phyloP scores from a whole-genome alignment of 2,888 invertebrate genomes.

The Dryadula phaetusa region DNA sequence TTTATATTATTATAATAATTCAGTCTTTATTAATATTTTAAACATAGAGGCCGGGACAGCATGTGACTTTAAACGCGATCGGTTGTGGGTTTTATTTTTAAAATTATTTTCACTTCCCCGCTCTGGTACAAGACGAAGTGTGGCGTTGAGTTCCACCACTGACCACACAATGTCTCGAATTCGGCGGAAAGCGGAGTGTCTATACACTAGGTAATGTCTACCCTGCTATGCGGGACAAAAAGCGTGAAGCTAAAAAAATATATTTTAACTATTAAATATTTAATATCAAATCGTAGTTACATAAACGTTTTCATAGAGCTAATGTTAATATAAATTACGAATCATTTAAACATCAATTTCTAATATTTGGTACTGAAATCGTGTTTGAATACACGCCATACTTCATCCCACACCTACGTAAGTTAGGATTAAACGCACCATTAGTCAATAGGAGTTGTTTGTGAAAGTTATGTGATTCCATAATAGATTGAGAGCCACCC shows the following conservation, averaged over 20 bases:
- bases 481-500: constrained; percentile 40
- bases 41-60: no score
- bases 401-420: constrained; percentile 42
- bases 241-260: background rate
- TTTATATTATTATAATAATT: no score
- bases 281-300: no score
- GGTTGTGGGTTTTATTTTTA: no score
- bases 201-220: background rate
- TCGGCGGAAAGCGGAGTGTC: background rate
- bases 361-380: constrained; percentile 47
- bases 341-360: constrained; percentile 61
- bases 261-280: no score
- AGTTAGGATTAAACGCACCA: constrained; percentile 52
- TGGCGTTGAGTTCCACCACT: no score
- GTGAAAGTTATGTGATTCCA: constrained; percentile 47
- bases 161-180: no score
- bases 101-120: no score
- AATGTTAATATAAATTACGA: constrained; percentile 65
- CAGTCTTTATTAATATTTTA: no score
- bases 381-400: constrained; percentile 46
- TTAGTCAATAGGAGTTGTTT: constrained; percentile 54
- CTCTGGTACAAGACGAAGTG: no score
- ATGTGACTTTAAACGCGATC: no score
- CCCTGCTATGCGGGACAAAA: background rate
- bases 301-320: constrained; percentile 45